Evolutionary conservation across 2,113 vertebrate species (phyloP).

Genomic region (Tauraco erythrolophus): DNA sequence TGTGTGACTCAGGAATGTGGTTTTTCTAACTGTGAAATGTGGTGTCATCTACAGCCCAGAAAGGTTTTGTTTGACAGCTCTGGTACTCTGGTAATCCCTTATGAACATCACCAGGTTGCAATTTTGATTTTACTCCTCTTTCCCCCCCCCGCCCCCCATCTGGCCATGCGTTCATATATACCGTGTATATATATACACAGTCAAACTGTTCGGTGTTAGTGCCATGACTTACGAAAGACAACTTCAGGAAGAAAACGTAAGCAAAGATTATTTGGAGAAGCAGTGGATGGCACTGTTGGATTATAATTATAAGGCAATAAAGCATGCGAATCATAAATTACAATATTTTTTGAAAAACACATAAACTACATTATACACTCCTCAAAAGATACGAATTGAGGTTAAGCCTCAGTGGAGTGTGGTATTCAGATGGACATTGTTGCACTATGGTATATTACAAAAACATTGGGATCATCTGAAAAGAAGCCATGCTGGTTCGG

Average conservation of each 20-base stretch:
- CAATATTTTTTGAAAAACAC: not conserved
- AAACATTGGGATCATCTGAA: not conserved
- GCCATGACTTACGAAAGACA: not conserved
- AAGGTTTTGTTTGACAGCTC: slow-evolving; percentile 40
- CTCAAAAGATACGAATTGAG: not conserved
- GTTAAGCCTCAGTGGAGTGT: not conserved
- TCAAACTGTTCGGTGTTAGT: not conserved
- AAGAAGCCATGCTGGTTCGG: not conserved
- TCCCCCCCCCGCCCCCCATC: not conserved
- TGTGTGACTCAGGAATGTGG: not conserved
- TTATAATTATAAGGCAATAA: slow-evolving; percentile 70
- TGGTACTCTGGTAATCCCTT: slow-evolving; percentile 33
- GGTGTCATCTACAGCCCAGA: slow-evolving; percentile 4
- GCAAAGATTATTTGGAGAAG: slow-evolving; percentile 62
- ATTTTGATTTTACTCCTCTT: slow-evolving; percentile 2
- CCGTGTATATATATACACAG: not conserved
- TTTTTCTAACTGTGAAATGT: not conserved
- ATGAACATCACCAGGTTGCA: slow-evolving; percentile 2
- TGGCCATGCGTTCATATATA: not conserved
- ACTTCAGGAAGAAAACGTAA: slow-evolving; percentile 25
- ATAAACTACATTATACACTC: not conserved
- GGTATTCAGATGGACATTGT: not conserved
- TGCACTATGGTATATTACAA: not conserved
- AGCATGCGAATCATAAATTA: slow-evolving; percentile 32
- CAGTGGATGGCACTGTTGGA: slow-evolving; percentile 77